These are phyloP conservation scores for Dysmachus trigonus DNA, from an alignment of 2,888 invertebrate genomes.

Conservation along the genomic window DNA sequence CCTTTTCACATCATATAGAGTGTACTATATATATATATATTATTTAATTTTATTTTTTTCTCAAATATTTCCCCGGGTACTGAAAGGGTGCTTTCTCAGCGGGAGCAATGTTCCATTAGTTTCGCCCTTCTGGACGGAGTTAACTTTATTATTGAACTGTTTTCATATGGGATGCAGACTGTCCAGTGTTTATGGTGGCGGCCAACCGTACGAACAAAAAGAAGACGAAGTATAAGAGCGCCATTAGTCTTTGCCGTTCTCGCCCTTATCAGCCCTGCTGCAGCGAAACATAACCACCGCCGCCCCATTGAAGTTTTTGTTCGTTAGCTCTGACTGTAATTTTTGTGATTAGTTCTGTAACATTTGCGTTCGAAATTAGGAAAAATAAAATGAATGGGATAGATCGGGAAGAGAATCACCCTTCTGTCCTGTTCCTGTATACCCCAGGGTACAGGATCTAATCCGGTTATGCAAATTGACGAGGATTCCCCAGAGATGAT, in stretches of 20 bases:
- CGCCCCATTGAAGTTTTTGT: background rate
- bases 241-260: background rate
- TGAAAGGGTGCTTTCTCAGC: background rate
- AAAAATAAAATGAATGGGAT: background rate
- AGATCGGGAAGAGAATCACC: background rate
- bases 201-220: no score
- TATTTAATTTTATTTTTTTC: background rate
- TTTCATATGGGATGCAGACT: slow-evolving; percentile 31
- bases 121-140: slow-evolving; percentile 3
- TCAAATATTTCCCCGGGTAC: background rate
- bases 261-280: background rate
- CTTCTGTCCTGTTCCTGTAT: background rate
- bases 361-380: background rate
- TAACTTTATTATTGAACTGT: slow-evolving; percentile 32
- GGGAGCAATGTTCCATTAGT: slow-evolving; percentile 14
- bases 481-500: background rate
- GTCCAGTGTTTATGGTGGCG: background rate
- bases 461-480: background rate
- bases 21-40: no score
- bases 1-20: background rate
- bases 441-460: background rate
- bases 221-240: no score
- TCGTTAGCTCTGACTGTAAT: background rate
- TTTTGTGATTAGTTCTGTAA: background rate
- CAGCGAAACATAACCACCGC: background rate